Percentiles rank a stretch among this genome's conserved stretches.
phyloP scores from a whole-genome alignment of 2,113 vertebrate species.

The Ailurus styani region DNA sequence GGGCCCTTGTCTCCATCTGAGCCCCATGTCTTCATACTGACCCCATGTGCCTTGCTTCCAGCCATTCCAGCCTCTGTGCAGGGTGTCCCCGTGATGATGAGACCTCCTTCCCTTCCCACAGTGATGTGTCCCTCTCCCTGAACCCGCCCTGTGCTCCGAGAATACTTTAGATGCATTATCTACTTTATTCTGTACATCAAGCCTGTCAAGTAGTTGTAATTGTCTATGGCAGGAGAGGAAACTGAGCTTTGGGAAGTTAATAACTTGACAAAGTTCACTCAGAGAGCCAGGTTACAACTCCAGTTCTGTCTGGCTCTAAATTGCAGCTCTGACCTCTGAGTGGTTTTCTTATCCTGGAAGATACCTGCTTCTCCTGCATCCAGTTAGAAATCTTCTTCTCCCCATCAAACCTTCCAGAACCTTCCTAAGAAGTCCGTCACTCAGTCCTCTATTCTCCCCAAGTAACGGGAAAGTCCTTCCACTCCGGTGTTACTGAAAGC shows the following conservation, averaged over 20 bases:
- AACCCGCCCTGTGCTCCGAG: background rate
- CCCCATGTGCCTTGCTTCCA: background rate
- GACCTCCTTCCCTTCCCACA: background rate
- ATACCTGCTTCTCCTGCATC: background rate
- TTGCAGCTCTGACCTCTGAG: background rate
- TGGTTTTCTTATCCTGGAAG: background rate
- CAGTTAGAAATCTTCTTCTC: background rate
- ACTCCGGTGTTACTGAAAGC: background rate
- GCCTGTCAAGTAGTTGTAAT: background rate
- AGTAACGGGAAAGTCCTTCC: background rate
- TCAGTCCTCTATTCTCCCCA: background rate
- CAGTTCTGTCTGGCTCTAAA: background rate
- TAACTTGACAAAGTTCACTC: background rate
- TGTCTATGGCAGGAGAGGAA: background rate
- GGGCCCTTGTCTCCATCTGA: background rate
- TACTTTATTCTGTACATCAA: background rate
- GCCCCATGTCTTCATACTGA: fast-evolving
- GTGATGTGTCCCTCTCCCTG: background rate
- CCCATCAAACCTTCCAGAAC: background rate
- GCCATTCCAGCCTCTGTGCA: background rate
- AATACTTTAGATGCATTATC: background rate
- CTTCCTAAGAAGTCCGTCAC: background rate
- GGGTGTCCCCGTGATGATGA: fast-evolving
- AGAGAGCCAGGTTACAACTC: background rate
- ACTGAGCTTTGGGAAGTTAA: background rate